Conservation (phyloP, 92 coral and sea anemone genomes). For the Pocillopora grandis region DNA sequence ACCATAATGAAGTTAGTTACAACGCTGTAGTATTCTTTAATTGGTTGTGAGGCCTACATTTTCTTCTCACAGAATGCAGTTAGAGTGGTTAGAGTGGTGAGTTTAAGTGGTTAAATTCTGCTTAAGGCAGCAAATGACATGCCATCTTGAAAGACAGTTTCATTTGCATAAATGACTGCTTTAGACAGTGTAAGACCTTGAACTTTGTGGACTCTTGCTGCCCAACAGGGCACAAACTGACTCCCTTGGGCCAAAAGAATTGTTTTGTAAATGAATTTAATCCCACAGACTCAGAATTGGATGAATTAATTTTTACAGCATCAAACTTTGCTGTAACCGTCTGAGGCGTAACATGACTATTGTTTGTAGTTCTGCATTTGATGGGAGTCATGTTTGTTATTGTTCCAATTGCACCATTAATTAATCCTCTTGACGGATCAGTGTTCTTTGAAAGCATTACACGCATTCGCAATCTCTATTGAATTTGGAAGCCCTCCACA, state of each 20-base stretch:
- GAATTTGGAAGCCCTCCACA: constrained; percentile 26
- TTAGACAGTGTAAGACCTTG: constrained; percentile 50
- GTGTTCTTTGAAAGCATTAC: constrained; percentile 61
- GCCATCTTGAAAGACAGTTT: constrained; percentile 44
- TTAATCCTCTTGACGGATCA: constrained; percentile 39
- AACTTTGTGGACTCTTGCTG: constrained; percentile 48
- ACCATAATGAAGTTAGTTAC: no score
- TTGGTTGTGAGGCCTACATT: neutral
- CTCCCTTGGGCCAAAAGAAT: constrained; percentile 41
- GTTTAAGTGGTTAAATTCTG: constrained; percentile 28
- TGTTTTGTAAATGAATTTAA: constrained; percentile 31
- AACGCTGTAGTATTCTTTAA: neutral
- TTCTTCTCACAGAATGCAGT: constrained; percentile 10
- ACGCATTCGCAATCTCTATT: constrained; percentile 24
- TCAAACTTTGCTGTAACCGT: neutral
- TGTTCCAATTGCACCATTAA: constrained; percentile 64
- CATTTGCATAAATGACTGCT: constrained; percentile 41
- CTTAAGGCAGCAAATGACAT: constrained; percentile 60
- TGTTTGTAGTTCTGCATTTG: neutral
- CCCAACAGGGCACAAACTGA: constrained; percentile 49
- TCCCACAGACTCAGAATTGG: neutral
- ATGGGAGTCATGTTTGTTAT: neutral
- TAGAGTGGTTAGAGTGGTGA: neutral
- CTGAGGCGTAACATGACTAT: neutral
- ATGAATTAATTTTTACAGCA: neutral